Conservation (phyloP, 2,797 vertebrate genomes). For the Monodelphis domestica region DNA sequence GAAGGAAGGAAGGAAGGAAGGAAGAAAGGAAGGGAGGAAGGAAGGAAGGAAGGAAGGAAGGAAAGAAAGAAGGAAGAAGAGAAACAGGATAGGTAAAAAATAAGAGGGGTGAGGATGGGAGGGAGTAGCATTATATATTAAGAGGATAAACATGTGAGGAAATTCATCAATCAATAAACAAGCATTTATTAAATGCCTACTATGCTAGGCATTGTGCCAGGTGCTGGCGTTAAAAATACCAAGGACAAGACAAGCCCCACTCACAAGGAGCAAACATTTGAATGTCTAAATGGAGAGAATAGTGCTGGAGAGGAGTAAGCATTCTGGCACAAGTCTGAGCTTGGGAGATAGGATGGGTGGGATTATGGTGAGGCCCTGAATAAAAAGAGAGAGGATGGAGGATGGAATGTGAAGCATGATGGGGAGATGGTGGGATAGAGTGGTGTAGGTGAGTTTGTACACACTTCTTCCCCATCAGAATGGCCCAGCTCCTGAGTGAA, state of each 20-base stretch:
- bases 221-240: background rate
- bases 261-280: background rate
- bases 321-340: background rate
- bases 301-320: background rate
- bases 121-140: background rate
- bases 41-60: no score
- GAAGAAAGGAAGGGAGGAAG: no score
- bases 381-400: background rate
- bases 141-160: background rate
- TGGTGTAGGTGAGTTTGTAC: background rate
- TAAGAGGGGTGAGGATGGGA: background rate
- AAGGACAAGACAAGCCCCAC: background rate
- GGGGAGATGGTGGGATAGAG: background rate
- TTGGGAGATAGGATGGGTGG: background rate
- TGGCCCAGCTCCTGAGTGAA: background rate
- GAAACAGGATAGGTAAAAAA: background rate
- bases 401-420: background rate
- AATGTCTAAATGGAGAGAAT: background rate
- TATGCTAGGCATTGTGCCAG: background rate
- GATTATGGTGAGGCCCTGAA: background rate
- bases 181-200: background rate
- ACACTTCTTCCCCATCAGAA: background rate
- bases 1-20: no score
- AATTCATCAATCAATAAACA: background rate
- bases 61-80: no score